A percentile compares a stretch with the other conserved stretches of the same genome.
Conservation (phyloP, 2,888 invertebrate species). For the Galerucella calmariensis region DNA sequence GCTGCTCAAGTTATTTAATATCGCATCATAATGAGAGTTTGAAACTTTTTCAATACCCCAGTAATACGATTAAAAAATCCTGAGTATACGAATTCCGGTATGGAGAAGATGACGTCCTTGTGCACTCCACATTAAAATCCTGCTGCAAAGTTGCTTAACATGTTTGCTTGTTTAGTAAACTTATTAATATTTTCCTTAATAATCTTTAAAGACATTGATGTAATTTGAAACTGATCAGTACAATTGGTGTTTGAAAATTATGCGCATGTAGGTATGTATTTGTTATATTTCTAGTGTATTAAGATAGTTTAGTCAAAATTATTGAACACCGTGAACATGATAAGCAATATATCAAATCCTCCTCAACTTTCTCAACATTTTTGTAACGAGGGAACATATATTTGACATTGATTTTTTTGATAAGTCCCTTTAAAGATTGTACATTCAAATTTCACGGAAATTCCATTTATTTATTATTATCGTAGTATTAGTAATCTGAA, state of each 20-base stretch:
- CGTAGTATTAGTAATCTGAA: constrained; percentile 46
- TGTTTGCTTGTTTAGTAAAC: not conserved
- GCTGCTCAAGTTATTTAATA: not conserved
- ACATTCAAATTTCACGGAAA: constrained; percentile 38
- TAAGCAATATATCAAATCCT: constrained; percentile 2
- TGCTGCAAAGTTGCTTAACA: not conserved
- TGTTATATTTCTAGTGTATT: no score
- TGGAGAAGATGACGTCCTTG: not conserved
- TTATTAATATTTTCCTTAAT: not conserved
- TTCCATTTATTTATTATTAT: constrained; percentile 37
- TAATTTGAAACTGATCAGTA: no score
- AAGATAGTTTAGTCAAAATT: not conserved
- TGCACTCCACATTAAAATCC: not conserved
- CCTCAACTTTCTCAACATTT: constrained; percentile 11
- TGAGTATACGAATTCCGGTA: not conserved
- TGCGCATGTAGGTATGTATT: no score
- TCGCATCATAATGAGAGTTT: not conserved
- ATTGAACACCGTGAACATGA: not conserved
- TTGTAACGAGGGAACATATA: constrained; percentile 18
- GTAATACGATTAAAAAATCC: not conserved
- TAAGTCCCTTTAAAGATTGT: constrained; percentile 41
- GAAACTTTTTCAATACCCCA: not conserved
- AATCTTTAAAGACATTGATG: not conserved
- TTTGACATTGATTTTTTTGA: constrained; percentile 34
- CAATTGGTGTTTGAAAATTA: no score